Conservation (phyloP, 2,888 invertebrate species). For the Masnerella sp. region DNA sequence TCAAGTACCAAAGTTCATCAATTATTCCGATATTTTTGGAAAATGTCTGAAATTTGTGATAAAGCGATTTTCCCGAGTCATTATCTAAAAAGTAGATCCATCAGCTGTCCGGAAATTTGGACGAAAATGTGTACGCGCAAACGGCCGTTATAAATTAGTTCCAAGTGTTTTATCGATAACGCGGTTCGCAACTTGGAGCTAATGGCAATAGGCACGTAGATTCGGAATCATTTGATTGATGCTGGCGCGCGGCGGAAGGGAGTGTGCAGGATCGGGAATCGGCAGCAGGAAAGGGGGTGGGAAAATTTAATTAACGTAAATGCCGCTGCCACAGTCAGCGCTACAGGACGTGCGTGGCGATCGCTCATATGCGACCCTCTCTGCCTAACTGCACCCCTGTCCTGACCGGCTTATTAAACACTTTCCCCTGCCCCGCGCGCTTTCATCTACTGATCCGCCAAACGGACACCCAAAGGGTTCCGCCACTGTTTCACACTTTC, state of each 20-base stretch:
- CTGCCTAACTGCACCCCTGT: constrained; percentile 53
- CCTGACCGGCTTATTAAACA: constrained; percentile 70
- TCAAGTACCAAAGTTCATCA: no score
- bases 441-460: constrained; percentile 52
- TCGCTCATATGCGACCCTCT: constrained; percentile 74
- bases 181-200: constrained; percentile 68
- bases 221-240: constrained; percentile 72
- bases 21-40: no score
- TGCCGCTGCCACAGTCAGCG: constrained; percentile 76
- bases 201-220: constrained; percentile 59
- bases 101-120: constrained; percentile 7
- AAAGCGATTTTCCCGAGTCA: not conserved
- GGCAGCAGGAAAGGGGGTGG: constrained; percentile 65
- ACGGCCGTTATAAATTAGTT: constrained; percentile 33
- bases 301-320: constrained; percentile 78
- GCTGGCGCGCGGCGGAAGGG: constrained; percentile 65
- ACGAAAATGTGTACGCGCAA: constrained; percentile 9
- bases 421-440: constrained; percentile 62
- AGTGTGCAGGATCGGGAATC: constrained; percentile 57
- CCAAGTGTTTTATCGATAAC: constrained; percentile 66
- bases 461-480: constrained; percentile 51
- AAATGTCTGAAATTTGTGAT: not conserved
- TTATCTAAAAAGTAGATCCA: not conserved
- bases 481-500: constrained; percentile 46
- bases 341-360: constrained; percentile 73